Evolutionary conservation across 2,113 vertebrate genomes (phyloP).

Genomic region (Ceyx margarethae): DNA sequence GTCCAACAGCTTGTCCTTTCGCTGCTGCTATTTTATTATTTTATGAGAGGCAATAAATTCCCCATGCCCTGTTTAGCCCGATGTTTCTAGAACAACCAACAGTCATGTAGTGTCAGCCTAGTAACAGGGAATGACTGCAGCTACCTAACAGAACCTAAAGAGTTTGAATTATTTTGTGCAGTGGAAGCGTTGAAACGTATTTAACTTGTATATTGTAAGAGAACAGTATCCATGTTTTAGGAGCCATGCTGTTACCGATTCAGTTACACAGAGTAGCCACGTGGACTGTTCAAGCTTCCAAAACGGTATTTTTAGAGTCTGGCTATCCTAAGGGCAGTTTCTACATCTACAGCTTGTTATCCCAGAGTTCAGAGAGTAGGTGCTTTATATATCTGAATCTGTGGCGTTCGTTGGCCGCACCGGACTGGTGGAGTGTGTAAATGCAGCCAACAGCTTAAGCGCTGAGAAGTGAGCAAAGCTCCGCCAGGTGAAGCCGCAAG

Average conservation of each 20-base stretch:
- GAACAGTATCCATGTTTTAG: fast-evolving
- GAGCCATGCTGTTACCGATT: not conserved
- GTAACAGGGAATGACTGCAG: not conserved
- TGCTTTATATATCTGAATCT: fast-evolving
- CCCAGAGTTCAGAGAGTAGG: fast-evolving
- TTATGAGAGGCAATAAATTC: not conserved
- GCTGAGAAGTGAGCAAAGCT: fast-evolving
- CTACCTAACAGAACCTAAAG: not conserved
- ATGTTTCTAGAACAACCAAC: not conserved
- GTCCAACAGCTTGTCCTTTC: not conserved
- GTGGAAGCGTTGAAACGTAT: not conserved
- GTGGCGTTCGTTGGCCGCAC: fast-evolving
- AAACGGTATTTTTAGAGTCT: not conserved
- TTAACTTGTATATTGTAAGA: not conserved
- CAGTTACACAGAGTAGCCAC: not conserved
- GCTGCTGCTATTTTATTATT: not conserved
- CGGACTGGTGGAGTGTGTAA: fast-evolving
- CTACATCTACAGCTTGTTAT: fast-evolving
- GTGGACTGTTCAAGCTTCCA: not conserved
- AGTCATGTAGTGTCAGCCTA: no score
- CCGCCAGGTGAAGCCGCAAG: fast-evolving
- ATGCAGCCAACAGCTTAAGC: fast-evolving
- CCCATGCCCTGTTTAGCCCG: not conserved
- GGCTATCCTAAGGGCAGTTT: fast-evolving
- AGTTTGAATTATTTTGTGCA: no score